phyloP scores from a whole-genome alignment of 2,888 invertebrate species.

The Odontomyia ornata region DNA sequence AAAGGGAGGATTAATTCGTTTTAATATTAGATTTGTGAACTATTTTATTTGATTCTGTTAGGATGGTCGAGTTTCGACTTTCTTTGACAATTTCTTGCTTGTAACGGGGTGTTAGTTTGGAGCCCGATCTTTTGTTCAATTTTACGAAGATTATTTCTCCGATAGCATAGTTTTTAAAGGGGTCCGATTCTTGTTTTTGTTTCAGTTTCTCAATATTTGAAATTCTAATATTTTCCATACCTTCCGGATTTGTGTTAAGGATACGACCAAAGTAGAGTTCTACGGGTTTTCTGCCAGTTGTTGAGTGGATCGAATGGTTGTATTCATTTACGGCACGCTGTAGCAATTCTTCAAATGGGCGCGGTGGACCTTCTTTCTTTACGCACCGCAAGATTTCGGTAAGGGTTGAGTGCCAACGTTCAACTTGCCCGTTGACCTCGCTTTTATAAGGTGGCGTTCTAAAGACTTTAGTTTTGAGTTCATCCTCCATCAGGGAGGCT shows the following conservation, averaged over 20 bases:
- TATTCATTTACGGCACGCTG: neutral
- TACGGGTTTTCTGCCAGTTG: neutral
- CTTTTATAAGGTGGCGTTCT: constrained; percentile 34
- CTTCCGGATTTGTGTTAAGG: neutral
- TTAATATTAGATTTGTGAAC: too few species aligned
- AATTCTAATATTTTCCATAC: neutral
- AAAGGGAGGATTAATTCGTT: too few species aligned
- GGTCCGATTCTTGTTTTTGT: too few species aligned
- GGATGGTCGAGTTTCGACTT: too few species aligned
- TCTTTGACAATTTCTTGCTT: too few species aligned
- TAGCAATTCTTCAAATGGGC: neutral
- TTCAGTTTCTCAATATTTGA: neutral
- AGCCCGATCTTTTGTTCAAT: too few species aligned
- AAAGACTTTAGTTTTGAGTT: constrained; percentile 8
- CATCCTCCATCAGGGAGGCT: constrained; percentile 17
- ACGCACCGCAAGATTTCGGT: constrained; percentile 50
- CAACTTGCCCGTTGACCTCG: constrained; percentile 47
- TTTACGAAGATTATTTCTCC: too few species aligned
- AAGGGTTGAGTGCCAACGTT: constrained; percentile 5
- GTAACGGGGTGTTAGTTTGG: too few species aligned
- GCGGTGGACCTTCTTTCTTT: constrained; percentile 26
- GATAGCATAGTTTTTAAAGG: too few species aligned
- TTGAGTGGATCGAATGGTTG: neutral
- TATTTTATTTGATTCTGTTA: too few species aligned
- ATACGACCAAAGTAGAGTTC: neutral